Base-by-base conservation (phyloP, 2,888 invertebrate species). In the Napeogenes sylphis region DNA sequence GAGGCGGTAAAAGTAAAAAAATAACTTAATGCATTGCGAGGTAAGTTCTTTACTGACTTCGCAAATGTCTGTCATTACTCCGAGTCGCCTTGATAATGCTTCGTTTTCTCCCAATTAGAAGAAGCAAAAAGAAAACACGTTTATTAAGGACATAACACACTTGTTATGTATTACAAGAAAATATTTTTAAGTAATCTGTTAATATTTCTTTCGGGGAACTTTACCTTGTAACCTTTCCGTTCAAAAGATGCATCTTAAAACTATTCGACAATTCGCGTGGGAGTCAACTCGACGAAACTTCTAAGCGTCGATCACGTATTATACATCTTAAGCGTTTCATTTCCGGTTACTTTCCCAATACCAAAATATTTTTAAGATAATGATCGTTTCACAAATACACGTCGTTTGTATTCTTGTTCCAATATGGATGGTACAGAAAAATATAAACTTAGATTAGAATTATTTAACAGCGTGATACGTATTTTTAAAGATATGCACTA, bases 251-350 rank as follows among this genome's bases (percentile, higher is more conserved):
- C 3, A 21, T 51, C 12, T 30, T 21, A 51, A 30, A 30, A 30
- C 0, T 51, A 14, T 14, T 10, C 30, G 51, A 51, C 8, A 38
- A 13, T 58, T 59, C 57, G 62, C 63, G 67, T 68, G 63, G 67
- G 67, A 46, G 67, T 45, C 21, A 45, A 61, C 70, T 35, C 35
- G 65, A 58, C 72, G 74, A 71, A 21, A 75, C 75, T 70, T 69
- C 73, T 75, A 74, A 75, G 74, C 74, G 74, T 55, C 5, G 47
- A 47, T 47, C n/a, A 30, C 30, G 30, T 10, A 30, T n/a, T 30
- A 30, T 21, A 51, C 42, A 47, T 32, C 69, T 72, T 70, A 71
- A 68, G 68, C 62, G 69, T 63, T 51, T 8, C 10, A 30, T 51
- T 51, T 51, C 51, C 51, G 51, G 21, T 51, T 30, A 51, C 51